Evolutionary conservation across 2,113 vertebrate genomes (phyloP), one percentile per base, ranked within the genome.

Genomic region (Caranx ignobilis): DNA sequence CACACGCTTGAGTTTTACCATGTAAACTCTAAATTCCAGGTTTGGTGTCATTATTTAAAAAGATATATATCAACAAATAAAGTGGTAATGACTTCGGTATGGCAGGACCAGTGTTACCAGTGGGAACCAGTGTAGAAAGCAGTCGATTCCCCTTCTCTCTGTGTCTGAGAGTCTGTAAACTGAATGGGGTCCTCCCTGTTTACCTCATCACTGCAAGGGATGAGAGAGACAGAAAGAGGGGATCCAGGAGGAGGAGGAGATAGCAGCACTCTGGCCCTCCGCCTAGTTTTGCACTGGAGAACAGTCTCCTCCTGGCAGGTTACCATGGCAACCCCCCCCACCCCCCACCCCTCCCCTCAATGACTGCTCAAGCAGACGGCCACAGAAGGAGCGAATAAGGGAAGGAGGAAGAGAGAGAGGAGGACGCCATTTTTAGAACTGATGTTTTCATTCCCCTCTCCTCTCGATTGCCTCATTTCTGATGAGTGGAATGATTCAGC

Each of bases 321-420:
- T 93, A 77, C 93, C 65, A 93, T 93, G 84, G 87, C 79, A 93
- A 93, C 90, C 34, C 37, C 80, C 79, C 62, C 71, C 66, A 60
- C 77, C 67, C 89, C 35, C 35, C 77, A 77, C 61, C 70, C 71
- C 62, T 81, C 69, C 35, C 32, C 77, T 77, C 61, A 52, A 48
- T 70, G 1, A 61, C 69, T 78, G 43, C 80, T 86, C n/a, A 21
- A 82, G 80, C 83, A 82, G 68, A 83, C 35, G 34, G 69, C 57
- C 45, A 84, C 70, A 85, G 77, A 87, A 68, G 59, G 61, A 85
- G 75, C 15, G 8, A 50, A 47, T 7, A 60, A 75, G 34, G 65
- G 79, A 59, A 15, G 16, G 57, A 71, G 63, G 34, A 4, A 10
- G 75, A 32, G 13, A 13, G 66, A 54, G 69, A 52, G 59, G 6